These are phyloP conservation scores for Orientallactaga bullata DNA, from an alignment of 2,113 vertebrate genomes.

Conservation along the genomic window DNA sequence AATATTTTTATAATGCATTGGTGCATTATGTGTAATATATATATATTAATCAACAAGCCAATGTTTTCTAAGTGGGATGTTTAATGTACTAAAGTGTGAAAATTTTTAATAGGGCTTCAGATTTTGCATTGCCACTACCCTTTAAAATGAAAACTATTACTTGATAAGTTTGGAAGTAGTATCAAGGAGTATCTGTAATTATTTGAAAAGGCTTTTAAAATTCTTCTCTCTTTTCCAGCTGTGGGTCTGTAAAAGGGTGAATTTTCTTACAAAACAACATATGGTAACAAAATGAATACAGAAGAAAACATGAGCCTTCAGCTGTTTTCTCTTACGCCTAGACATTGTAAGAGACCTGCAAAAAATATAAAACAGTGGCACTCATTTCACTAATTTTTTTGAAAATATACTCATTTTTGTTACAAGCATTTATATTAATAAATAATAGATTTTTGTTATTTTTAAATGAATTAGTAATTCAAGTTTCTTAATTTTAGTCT, in stretches of 20 bases:
- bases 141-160: constrained; percentile 20
- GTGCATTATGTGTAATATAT: constrained; percentile 19
- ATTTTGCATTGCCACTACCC: background rate
- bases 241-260: background rate
- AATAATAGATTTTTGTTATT: constrained; percentile 45
- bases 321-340: constrained; percentile 44
- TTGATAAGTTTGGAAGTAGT: constrained; percentile 7
- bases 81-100: background rate
- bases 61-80: background rate
- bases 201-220: constrained; percentile 29
- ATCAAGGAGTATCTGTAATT: constrained; percentile 32
- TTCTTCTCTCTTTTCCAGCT: constrained; percentile 21
- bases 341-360: constrained; percentile 43
- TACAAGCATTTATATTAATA: constrained; percentile 41
- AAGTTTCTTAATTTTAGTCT: constrained; percentile 23
- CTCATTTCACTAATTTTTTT: constrained; percentile 49
- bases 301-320: constrained; percentile 39
- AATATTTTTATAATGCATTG: constrained; percentile 47
- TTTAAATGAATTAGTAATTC: constrained; percentile 39
- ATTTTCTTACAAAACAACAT: constrained; percentile 55
- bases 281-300: constrained; percentile 54
- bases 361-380: constrained; percentile 59
- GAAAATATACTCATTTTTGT: constrained; percentile 52
- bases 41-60: background rate
- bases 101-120: background rate